Evolutionary conservation across 2,113 vertebrate species (phyloP).

Genomic region (Eulacestoma nigropectus): DNA sequence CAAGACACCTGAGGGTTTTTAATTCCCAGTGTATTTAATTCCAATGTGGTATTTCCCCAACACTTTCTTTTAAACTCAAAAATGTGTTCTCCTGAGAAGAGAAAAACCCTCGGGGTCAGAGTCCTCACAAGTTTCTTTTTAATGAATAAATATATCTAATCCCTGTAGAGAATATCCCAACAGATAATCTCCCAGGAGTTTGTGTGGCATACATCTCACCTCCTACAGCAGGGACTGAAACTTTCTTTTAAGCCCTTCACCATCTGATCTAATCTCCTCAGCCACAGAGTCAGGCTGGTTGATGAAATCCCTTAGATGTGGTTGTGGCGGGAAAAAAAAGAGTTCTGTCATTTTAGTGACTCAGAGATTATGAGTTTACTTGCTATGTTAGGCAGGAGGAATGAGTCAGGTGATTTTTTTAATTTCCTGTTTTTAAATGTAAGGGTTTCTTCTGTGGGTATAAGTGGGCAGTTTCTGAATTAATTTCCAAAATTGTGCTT

Average conservation of each 20-base stretch:
- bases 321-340: accelerated
- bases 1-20: not conserved
- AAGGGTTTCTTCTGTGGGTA: not conserved
- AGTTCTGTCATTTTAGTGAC: not conserved
- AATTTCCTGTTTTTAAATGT: not conserved
- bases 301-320: not conserved
- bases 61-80: not conserved
- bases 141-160: not conserved
- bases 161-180: not conserved
- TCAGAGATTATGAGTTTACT: not conserved
- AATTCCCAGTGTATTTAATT: not conserved
- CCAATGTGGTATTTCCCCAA: not conserved
- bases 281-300: not conserved
- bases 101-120: not conserved
- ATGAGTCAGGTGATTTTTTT: not conserved
- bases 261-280: not conserved
- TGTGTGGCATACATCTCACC: not conserved
- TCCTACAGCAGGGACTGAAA: not conserved
- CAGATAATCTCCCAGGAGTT: not conserved
- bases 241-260: not conserved
- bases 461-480: not conserved
- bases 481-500: not conserved
- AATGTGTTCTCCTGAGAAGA: not conserved
- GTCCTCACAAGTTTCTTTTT: not conserved
- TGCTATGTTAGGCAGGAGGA: not conserved